phyloP scores from a whole-genome alignment of 1,140 invertebrate genomes.

The Thaumetopoea pityocampa region DNA sequence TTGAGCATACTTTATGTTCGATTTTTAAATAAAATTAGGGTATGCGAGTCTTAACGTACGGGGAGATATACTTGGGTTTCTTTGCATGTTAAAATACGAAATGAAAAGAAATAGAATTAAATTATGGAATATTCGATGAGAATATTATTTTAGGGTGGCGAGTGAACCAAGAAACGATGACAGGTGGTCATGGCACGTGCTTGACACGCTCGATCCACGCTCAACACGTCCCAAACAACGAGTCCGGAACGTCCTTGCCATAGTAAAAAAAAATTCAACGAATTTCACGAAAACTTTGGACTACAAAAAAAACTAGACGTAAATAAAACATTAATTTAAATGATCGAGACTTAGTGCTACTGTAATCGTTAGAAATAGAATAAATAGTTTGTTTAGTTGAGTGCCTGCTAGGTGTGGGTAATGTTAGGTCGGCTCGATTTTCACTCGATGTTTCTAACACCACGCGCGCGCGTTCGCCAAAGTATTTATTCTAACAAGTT shows the following conservation, averaged over 20 bases:
- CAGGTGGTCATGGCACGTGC: conserved; percentile 9
- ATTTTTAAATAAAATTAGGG: too few relatives aligned
- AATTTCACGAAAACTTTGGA: background rate
- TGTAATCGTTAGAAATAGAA: conserved; percentile 15
- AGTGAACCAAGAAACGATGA: background rate
- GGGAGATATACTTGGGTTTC: too few relatives aligned
- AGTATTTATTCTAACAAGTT: too few relatives aligned
- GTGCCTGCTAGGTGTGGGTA: conserved; percentile 7
- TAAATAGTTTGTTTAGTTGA: conserved; percentile 16
- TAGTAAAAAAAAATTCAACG: conserved; percentile 1
- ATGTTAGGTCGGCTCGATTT: conserved; percentile 8
- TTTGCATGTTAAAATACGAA: too few relatives aligned
- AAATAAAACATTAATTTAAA: conserved; percentile 19
- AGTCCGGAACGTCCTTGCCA: conserved; percentile 12
- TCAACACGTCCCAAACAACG: background rate
- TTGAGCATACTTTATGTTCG: too few relatives aligned
- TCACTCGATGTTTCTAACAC: too few relatives aligned
- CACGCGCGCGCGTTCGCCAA: background rate
- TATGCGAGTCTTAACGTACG: too few relatives aligned
- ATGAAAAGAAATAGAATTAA: too few relatives aligned
- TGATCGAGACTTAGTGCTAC: conserved; percentile 15
- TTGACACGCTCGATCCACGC: conserved; percentile 1
- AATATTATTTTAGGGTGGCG: background rate
- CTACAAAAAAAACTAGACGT: conserved; percentile 14
- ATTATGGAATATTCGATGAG: too few relatives aligned